phyloP scores from a whole-genome alignment of 2,113 vertebrate species.

The Archocentrus centrarchus region DNA sequence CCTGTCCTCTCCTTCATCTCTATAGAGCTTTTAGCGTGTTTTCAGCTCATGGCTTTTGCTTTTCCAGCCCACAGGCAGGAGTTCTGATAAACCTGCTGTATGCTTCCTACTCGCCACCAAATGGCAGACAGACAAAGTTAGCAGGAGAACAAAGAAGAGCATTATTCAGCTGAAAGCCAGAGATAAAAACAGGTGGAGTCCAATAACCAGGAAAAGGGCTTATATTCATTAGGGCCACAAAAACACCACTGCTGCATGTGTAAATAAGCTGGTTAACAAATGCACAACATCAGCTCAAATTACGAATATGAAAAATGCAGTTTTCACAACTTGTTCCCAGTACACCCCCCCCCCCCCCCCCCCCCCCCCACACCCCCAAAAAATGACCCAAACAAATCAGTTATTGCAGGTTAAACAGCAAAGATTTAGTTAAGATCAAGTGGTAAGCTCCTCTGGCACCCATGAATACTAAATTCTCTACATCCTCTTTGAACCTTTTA shows the following conservation, averaged over 20 bases:
- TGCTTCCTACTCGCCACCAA: not conserved
- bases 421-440: not conserved
- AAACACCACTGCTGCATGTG: not conserved
- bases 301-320: not conserved
- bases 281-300: not conserved
- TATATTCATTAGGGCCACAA: not conserved
- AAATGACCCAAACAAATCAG: accelerated
- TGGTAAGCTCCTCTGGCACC: accelerated
- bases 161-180: not conserved
- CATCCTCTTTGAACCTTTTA: no score
- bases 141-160: not conserved
- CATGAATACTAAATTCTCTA: no score
- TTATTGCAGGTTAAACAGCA: not conserved
- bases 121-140: not conserved
- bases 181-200: not conserved
- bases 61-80: conserved; percentile 2
- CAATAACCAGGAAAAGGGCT: not conserved
- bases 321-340: not conserved
- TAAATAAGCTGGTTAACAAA: not conserved
- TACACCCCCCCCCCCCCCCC: not conserved
- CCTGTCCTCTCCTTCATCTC: not conserved
- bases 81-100: not conserved
- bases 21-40: not conserved
- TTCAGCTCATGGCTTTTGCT: not conserved
- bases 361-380: no score